Conservation (phyloP, 2,113 vertebrate genomes). For the Tyrannus savana region DNA sequence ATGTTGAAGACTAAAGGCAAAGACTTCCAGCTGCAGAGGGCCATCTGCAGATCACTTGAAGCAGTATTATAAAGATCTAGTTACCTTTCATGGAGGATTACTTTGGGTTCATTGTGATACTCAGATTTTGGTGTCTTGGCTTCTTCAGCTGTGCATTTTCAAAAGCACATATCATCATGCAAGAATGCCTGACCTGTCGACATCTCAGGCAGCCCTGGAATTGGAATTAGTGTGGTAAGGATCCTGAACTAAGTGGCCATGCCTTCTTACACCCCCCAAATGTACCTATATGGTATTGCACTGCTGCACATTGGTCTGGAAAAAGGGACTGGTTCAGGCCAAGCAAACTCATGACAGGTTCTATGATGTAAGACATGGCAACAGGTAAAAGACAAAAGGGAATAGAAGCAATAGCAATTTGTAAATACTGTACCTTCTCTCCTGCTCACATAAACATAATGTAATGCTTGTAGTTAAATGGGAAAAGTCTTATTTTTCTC, state of each 20-base stretch:
- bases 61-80: background rate
- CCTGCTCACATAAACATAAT: background rate
- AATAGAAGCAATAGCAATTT: background rate
- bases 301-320: background rate
- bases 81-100: background rate
- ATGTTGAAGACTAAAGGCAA: background rate
- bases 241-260: background rate
- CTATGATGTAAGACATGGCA: background rate
- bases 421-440: background rate
- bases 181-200: background rate
- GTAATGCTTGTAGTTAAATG: background rate
- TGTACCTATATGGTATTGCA: background rate
- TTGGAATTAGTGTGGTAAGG: too few relatives aligned
- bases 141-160: background rate
- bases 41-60: conserved; percentile 10
- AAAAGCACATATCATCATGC: background rate
- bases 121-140: background rate
- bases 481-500: background rate
- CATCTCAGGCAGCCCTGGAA: background rate
- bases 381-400: background rate
- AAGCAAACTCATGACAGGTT: background rate
- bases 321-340: background rate
- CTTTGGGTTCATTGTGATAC: background rate
- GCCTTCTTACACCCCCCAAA: background rate
- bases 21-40: background rate